Evolutionary conservation across 2,888 invertebrate species (phyloP).

Genomic region (Macaria liturata): DNA sequence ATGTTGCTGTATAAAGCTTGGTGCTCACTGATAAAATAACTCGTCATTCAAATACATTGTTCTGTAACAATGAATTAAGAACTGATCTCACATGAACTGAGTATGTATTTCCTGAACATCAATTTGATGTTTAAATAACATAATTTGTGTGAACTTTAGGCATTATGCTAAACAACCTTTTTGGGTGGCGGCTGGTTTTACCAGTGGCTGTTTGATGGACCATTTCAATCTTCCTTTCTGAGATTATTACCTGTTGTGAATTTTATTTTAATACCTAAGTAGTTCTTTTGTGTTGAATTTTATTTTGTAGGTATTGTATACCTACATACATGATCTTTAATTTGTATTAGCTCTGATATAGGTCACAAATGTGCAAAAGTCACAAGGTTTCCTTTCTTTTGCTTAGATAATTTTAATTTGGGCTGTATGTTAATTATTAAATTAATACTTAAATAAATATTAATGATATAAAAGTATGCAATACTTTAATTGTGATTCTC

Average conservation of each 20-base stretch:
- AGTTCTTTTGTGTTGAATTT: constrained; percentile 11
- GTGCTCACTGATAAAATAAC: neutral
- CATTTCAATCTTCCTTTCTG: constrained; percentile 24
- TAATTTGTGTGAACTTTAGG: neutral
- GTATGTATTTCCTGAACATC: too few relatives aligned
- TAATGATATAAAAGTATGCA: neutral
- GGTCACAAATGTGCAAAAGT: constrained; percentile 13
- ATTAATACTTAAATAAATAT: neutral
- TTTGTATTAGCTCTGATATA: neutral
- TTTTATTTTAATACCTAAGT: constrained; percentile 12
- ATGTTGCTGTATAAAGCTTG: constrained; percentile 1
- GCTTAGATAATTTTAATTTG: neutral
- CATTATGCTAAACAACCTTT: neutral
- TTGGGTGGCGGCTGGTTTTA: constrained; percentile 8
- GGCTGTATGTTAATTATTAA: neutral
- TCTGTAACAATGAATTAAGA: too few relatives aligned
- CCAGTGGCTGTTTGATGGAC: constrained; percentile 22
- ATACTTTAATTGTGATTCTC: constrained; percentile 8
- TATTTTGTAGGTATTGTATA: constrained; percentile 22
- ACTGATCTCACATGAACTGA: too few relatives aligned
- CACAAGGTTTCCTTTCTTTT: neutral
- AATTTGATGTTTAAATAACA: too few relatives aligned
- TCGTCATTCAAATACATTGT: too few relatives aligned
- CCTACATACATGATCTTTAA: constrained; percentile 17
- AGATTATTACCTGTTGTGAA: constrained; percentile 32